Evolutionary conservation across 2,888 invertebrate genomes (phyloP), one percentile per base, ranked within the genome.

Genomic region (Amblyteles armatorius): DNA sequence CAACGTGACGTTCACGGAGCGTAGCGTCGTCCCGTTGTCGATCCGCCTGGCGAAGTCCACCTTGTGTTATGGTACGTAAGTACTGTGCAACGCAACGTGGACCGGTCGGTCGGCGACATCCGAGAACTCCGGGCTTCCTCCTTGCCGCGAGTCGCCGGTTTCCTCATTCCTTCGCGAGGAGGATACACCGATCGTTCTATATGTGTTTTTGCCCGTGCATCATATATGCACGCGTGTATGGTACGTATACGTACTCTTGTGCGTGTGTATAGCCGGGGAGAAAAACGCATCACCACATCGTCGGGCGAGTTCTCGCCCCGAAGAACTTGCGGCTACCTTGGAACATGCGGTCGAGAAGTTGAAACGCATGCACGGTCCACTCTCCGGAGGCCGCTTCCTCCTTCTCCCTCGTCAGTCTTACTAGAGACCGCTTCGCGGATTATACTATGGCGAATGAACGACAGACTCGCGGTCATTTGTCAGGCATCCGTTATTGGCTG

Each of bases 11-110:
- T 91, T 87, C 91, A 69, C 88, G 86, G 84, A 91, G 90, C 91
- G 90, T 91, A 86, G 90, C 91, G 91, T 87, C 86, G 77, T 91
- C 88, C 91, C 89, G 91, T 87, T 82, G 60, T 87, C 88, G 89
- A 90, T 88, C 89, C 88, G 88, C 87, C 86, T 87, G 87, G 88
- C 74, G 83, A 40, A 76, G 72, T 80, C 68, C 73, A 79, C 67
- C 68, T 79, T 65, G 71, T 71, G 74, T 77, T 52, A 60, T 60
- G 50, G 48, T 50, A 69, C 48, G 63, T 78, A 82, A 67, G 68
- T 76, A 60, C 63, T 19, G 65, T 71, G 52, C 44, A 48, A 48
- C 40, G 72, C 52, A 77, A 57, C 88, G 87, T 86, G 87, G 89
- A 91, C 90, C 90, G 88, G 88, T 88, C 88, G 48, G 67, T 65